Evolutionary conservation across 2,888 invertebrate species (phyloP).

Genomic region (Mesorhabditis belari): DNA sequence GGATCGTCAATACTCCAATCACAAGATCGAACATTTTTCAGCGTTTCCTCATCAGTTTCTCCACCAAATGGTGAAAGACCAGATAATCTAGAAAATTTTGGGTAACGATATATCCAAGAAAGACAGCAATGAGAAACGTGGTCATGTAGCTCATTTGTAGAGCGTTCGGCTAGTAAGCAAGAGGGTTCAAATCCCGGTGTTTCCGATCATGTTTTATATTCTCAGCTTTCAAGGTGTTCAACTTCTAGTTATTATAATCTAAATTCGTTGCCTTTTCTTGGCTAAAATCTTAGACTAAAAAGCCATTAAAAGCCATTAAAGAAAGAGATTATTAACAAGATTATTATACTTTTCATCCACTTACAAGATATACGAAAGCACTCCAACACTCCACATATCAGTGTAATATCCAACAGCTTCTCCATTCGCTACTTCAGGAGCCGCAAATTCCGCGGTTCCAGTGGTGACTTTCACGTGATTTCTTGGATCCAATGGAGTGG

Average conservation of each 20-base stretch:
- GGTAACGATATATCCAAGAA: too few species aligned
- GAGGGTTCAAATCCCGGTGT: too few species aligned
- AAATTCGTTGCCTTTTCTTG: too few species aligned
- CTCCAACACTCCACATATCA: constrained; percentile 99
- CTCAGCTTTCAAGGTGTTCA: too few species aligned
- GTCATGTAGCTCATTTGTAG: too few species aligned
- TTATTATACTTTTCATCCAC: constrained; percentile 63
- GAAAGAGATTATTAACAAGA: not conserved
- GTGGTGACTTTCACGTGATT: constrained; percentile 91
- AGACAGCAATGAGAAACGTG: too few species aligned
- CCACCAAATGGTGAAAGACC: constrained; percentile 98
- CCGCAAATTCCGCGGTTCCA: constrained; percentile 97
- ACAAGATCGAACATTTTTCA: constrained; percentile 84
- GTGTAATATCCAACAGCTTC: constrained; percentile 99
- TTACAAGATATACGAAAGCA: constrained; percentile 85
- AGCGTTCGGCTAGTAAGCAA: too few species aligned
- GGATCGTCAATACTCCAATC: constrained; percentile 99
- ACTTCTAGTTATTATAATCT: too few species aligned
- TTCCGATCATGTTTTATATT: too few species aligned
- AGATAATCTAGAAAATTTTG: constrained; percentile 74
- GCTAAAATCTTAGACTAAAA: too few species aligned
- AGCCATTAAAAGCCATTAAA: too few species aligned
- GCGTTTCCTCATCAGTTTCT: constrained; percentile 92
- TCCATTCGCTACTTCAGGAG: constrained; percentile 95
- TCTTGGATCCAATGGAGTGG: constrained; percentile 93